Evolutionary conservation across 2,113 vertebrate genomes (phyloP), one percentile per base, ranked within the genome.

Genomic region (Dissostichus mawsoni): DNA sequence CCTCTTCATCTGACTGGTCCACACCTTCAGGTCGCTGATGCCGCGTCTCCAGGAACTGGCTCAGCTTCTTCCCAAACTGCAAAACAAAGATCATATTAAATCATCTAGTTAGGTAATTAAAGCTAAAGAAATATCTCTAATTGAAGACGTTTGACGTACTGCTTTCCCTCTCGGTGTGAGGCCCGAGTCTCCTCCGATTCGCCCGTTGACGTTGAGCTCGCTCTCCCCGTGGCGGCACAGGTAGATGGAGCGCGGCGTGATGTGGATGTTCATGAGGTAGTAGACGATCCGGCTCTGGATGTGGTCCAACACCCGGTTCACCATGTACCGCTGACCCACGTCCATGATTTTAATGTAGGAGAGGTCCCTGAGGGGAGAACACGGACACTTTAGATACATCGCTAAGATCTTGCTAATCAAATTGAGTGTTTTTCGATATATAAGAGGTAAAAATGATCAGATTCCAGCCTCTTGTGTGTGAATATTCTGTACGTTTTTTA

Each of bases 201-300:
- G 93, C 23, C 98, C 98, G 83, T 96, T 98, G 78, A 99, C 94
- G 5, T 99, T 99, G 71, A 99, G 95, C 70, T 99, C 98, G 2
- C 98, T 99, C 90, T 99, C 98, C 6, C 98, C 98, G 0, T 99
- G 98, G n/a, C 98, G 97, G 77, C 98, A 99, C 93, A 99, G 95
- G 95, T 99, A 99, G 96, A 99, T 99, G 51, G 96, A 97, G 78
- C 98, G 98, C 10, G 98, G 98, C 0, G 97, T 98, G 90, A 99
- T 97, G 0, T 99, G 98, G 90, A 98, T 99, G 88, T 99, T 99
- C 98, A 99, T 99, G 95, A 99, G 98, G 96, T 99, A 99, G 93
- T 99, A 99, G 11, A 99, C 98, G 3, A 99, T 99, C 33, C 98
- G 95, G 91, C 98, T 99, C 95, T 99, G 98, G 90, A 99, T 97